Evolutionary conservation across 1,140 invertebrate species (phyloP).

Genomic region (Triops cancriformis): DNA sequence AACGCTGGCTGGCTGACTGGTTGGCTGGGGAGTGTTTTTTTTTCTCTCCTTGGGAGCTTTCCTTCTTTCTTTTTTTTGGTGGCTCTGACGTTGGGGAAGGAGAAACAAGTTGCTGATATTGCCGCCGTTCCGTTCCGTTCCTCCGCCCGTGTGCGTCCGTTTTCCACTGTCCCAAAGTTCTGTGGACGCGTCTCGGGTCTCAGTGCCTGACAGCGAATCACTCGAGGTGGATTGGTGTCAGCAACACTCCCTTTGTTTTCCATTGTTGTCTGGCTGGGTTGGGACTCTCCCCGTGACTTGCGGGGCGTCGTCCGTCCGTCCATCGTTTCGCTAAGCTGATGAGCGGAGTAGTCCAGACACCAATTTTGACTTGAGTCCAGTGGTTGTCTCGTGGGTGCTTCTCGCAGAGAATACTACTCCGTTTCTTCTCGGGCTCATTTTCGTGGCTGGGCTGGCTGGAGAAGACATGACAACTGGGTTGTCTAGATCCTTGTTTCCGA

Average conservation of each 20-base stretch:
- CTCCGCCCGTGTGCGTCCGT: background rate
- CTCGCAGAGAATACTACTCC: background rate
- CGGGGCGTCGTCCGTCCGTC: background rate
- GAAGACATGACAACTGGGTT: background rate
- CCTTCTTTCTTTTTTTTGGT: too few species aligned
- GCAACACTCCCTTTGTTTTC: background rate
- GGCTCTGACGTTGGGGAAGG: background rate
- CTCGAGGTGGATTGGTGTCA: constrained; percentile 12
- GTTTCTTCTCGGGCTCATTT: background rate
- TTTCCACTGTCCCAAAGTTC: background rate
- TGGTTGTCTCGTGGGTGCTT: background rate
- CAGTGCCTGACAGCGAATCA: constrained; percentile 5
- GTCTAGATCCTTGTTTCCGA: background rate
- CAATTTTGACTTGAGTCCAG: background rate
- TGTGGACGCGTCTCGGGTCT: background rate
- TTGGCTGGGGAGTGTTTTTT: too few species aligned
- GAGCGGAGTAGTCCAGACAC: background rate
- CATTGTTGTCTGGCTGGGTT: background rate
- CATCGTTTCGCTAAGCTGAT: background rate
- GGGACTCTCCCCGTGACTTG: background rate
- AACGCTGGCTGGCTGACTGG: too few species aligned
- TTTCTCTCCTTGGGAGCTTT: too few species aligned
- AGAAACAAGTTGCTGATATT: background rate
- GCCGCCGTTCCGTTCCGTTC: background rate
- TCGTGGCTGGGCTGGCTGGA: background rate